phyloP scores from a whole-genome alignment of 2,113 vertebrate genomes.

The Laterallus jamaicensis region DNA sequence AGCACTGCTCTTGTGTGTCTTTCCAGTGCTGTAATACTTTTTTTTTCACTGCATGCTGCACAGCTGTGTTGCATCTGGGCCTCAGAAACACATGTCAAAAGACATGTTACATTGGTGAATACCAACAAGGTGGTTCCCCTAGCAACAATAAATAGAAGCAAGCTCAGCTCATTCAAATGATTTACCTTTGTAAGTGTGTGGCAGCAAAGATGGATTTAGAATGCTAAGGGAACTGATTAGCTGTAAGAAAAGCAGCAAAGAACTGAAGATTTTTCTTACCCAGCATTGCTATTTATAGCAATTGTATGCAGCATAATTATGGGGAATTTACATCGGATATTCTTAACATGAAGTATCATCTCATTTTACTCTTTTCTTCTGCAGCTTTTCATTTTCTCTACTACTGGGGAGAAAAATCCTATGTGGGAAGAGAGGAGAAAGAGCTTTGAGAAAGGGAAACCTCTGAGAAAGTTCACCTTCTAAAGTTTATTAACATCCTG shows the following conservation, averaged over 20 bases:
- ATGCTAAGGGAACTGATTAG: background rate
- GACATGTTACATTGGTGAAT: background rate
- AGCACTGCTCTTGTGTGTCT: background rate
- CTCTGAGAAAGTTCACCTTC: background rate
- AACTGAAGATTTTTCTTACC: background rate
- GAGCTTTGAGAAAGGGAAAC: background rate
- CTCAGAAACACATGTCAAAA: conserved; percentile 3
- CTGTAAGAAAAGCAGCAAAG: background rate
- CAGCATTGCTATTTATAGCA: background rate
- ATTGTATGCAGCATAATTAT: background rate
- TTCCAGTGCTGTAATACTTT: background rate
- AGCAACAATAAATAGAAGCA: conserved; percentile 48
- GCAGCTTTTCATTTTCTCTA: background rate
- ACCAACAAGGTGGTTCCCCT: conserved; percentile 33
- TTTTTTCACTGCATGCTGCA: background rate
- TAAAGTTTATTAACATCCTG: background rate
- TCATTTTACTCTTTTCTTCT: background rate
- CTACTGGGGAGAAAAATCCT: background rate
- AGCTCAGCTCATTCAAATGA: conserved; percentile 25
- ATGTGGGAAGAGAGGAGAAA: background rate
- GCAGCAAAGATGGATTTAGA: conserved; percentile 14
- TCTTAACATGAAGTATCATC: background rate
- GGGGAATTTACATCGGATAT: background rate
- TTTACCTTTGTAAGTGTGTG: background rate
- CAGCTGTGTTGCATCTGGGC: background rate